Conservation (phyloP, 1,140 invertebrate genomes). For the Babylonia areolata region DNA sequence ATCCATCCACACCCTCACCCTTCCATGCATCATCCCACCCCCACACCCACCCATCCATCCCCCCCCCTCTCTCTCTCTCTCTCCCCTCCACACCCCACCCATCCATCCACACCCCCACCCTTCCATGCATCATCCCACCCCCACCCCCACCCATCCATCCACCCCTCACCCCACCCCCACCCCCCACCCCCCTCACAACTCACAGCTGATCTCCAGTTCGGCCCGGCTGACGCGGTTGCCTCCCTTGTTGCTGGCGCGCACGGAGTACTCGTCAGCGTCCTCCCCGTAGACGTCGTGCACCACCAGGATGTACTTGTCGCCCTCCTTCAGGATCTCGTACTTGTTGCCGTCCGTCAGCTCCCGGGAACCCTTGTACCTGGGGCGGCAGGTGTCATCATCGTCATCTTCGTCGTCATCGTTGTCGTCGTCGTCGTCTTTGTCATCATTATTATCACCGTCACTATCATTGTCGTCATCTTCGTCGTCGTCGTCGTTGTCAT, state of each 20-base stretch:
- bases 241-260: constrained; percentile 93
- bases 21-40: too few relatives aligned
- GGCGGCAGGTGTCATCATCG: constrained; percentile 6
- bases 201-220: constrained; percentile 96
- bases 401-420: constrained; percentile 15
- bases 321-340: constrained; percentile 93
- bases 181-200: constrained; percentile 69
- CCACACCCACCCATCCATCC: too few relatives aligned
- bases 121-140: too few relatives aligned
- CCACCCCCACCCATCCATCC: too few relatives aligned
- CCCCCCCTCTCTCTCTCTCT: too few relatives aligned
- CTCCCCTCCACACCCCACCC: too few relatives aligned
- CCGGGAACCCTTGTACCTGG: constrained; percentile 87
- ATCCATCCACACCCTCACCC: too few relatives aligned
- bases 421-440: not conserved
- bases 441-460: not conserved
- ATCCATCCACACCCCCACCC: too few relatives aligned
- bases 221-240: constrained; percentile 96
- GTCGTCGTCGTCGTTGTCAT: not conserved
- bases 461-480: not conserved
- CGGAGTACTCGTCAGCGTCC: constrained; percentile 98
- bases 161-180: too few relatives aligned
- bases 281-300: constrained; percentile 96
- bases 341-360: constrained; percentile 93
- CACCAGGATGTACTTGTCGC: constrained; percentile 87